Percentiles rank a stretch among this genome's conserved stretches.
Evolutionary conservation across 2,888 invertebrate species (phyloP).

Genomic region (Polietes domitor): DNA sequence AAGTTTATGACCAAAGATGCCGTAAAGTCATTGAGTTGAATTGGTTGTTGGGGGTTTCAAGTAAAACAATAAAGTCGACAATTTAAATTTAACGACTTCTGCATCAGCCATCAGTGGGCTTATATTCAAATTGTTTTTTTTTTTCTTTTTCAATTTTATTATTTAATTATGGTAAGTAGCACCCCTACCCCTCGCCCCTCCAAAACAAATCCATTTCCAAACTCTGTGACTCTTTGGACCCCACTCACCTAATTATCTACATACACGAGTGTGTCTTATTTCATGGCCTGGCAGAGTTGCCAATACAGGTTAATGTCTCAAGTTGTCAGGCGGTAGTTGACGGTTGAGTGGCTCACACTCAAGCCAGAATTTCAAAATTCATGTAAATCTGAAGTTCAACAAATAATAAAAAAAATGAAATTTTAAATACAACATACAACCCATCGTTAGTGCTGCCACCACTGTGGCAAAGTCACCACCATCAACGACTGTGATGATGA

Average conservation of each 20-base stretch:
- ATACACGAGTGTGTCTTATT: neutral
- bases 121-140: too few species aligned
- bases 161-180: neutral
- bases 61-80: neutral
- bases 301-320: neutral
- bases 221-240: neutral
- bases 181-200: neutral
- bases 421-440: neutral
- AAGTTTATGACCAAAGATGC: neutral
- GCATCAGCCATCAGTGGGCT: neutral
- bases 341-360: neutral
- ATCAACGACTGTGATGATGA: neutral
- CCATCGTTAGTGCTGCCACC: neutral
- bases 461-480: neutral
- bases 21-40: neutral
- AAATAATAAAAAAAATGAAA: neutral
- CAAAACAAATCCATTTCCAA: neutral
- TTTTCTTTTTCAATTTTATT: neutral
- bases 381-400: neutral
- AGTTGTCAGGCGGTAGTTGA: neutral
- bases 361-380: neutral
- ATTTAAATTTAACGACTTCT: neutral
- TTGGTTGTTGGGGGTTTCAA: neutral
- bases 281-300: neutral
- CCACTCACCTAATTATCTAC: neutral